phyloP scores from a whole-genome alignment of 2,797 vertebrate species.

The Bovichtus variegatus region DNA sequence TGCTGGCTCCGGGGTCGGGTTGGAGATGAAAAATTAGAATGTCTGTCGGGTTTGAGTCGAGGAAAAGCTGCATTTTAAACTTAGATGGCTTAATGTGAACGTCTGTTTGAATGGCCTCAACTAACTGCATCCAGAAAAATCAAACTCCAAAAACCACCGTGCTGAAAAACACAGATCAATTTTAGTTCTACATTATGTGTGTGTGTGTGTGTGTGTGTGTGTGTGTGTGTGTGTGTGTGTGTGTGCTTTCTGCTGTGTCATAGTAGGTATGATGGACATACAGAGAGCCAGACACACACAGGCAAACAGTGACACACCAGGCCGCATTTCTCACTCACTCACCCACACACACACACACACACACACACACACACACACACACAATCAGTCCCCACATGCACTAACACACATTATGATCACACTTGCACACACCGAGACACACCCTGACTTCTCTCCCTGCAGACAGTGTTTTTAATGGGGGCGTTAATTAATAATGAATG shows the following conservation, averaged over 20 bases:
- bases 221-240: slow-evolving; percentile 8
- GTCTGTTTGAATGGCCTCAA: not conserved
- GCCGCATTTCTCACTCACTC: slow-evolving; percentile 49
- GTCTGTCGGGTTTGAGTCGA: no score
- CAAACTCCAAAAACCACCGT: not conserved
- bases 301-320: slow-evolving; percentile 34
- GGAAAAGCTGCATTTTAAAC: no score
- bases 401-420: not conserved
- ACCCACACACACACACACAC: slow-evolving; percentile 29
- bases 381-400: slow-evolving; percentile 25
- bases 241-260: slow-evolving; percentile 63
- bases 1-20: no score
- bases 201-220: not conserved
- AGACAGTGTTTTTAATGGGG: slow-evolving; percentile 39
- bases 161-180: slow-evolving; percentile 16
- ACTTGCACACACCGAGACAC: slow-evolving; percentile 32
- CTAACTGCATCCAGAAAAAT: not conserved
- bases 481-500: slow-evolving; percentile 70
- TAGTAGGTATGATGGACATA: slow-evolving; percentile 19
- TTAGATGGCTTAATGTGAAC: no score
- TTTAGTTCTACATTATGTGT: not conserved
- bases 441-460: slow-evolving; percentile 31
- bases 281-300: slow-evolving; percentile 13
- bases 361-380: slow-evolving; percentile 11
- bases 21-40: no score